Evolutionary conservation across 1,140 invertebrate genomes (phyloP).

Genomic region (Drosophila parvula): DNA sequence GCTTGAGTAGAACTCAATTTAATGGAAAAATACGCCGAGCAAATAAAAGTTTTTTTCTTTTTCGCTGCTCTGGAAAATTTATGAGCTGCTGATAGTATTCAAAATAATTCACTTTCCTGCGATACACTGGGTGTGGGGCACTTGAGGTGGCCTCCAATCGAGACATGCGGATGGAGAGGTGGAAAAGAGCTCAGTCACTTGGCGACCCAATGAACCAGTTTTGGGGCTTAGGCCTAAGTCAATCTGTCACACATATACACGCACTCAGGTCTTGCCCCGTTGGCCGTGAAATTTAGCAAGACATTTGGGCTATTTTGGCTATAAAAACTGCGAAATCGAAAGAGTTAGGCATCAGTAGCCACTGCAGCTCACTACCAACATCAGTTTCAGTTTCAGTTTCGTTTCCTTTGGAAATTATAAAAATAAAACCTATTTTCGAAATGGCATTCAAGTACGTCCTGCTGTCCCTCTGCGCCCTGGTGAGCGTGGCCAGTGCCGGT

Average conservation of each 20-base stretch:
- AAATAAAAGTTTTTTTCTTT: conserved; percentile 69
- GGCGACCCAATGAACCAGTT: conserved; percentile 72
- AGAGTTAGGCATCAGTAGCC: conserved; percentile 67
- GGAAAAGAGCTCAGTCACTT: conserved; percentile 46
- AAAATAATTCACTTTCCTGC: conserved; percentile 71
- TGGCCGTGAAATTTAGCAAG: conserved; percentile 73
- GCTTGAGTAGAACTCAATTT: conserved; percentile 79
- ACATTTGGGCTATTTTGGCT: conserved; percentile 36
- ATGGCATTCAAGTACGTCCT: conserved; percentile 84
- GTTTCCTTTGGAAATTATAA: background rate
- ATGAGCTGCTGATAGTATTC: conserved; percentile 78
- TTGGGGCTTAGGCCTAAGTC: conserved; percentile 73
- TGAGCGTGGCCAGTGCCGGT: conserved; percentile 84
- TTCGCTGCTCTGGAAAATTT: conserved; percentile 59
- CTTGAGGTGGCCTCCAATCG: conserved; percentile 41
- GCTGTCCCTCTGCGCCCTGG: conserved; percentile 82
- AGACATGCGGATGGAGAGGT: background rate
- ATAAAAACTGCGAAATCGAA: conserved; percentile 52
- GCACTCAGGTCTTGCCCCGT: conserved; percentile 2
- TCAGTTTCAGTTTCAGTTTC: conserved; percentile 22
- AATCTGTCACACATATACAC: conserved; percentile 65
- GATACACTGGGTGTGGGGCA: conserved; percentile 22
- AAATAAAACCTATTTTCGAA: conserved; percentile 2
- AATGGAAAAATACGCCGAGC: conserved; percentile 76
- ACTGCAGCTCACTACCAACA: conserved; percentile 41